phyloP scores from a whole-genome alignment of 2,888 invertebrate species.

The Amphipoea lucens region DNA sequence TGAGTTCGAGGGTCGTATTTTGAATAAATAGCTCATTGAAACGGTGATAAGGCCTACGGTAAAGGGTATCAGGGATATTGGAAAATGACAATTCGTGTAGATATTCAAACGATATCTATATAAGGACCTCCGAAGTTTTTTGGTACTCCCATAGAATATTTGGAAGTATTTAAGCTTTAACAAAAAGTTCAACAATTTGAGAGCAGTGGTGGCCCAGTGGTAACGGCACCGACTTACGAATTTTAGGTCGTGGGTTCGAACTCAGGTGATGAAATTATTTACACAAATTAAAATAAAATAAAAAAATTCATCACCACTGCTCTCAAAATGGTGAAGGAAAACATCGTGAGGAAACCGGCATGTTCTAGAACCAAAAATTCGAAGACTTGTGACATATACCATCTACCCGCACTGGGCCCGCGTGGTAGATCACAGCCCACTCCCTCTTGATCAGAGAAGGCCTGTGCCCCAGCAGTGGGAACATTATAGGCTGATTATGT shows the following conservation, averaged over 20 bases:
- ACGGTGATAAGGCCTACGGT: constrained; percentile 38
- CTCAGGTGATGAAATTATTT: too few species aligned
- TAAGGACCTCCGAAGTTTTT: not conserved
- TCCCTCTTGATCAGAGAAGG: too few species aligned
- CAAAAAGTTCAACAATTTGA: not conserved
- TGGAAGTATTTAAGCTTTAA: not conserved
- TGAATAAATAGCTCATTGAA: constrained; percentile 60
- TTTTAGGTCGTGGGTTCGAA: not conserved
- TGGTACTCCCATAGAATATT: not conserved
- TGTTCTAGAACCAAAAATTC: too few species aligned
- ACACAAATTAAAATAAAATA: too few species aligned
- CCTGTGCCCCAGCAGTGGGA: too few species aligned
- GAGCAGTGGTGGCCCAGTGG: too few species aligned
- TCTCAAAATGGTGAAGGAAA: not conserved
- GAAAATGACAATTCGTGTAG: constrained; percentile 43
- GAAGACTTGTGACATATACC: too few species aligned
- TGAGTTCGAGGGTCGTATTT: constrained; percentile 49
- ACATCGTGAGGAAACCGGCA: not conserved
- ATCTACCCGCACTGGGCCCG: not conserved
- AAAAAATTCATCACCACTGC: not conserved
- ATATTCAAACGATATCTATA: constrained; percentile 18
- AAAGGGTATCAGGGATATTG: constrained; percentile 50
- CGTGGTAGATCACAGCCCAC: too few species aligned
- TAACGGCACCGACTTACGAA: not conserved
- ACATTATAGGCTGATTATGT: too few species aligned